Conservation (phyloP, 1,140 invertebrate species). For the Drosophila ficusphila region DNA sequence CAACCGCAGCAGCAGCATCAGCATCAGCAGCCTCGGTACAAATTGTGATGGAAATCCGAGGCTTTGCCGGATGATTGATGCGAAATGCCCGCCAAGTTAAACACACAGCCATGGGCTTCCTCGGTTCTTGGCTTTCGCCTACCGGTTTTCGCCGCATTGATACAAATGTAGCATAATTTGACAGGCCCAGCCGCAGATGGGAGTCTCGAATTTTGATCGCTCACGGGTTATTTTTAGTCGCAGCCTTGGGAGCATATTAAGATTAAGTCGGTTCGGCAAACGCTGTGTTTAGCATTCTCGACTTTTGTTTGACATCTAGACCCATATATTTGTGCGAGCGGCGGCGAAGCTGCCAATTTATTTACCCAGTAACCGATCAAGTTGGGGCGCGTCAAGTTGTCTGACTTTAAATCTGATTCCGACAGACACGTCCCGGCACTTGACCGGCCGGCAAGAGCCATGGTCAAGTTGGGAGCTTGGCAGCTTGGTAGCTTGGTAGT, state of each 20-base stretch:
- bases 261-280: constrained; percentile 44
- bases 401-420: constrained; percentile 57
- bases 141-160: constrained; percentile 59
- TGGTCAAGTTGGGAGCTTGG: constrained; percentile 40
- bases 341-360: constrained; percentile 65
- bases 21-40: constrained; percentile 2
- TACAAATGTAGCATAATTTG: constrained; percentile 76
- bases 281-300: constrained; percentile 36
- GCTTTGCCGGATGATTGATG: constrained; percentile 61
- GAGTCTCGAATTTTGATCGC: constrained; percentile 37
- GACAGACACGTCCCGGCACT: constrained; percentile 58
- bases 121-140: constrained; percentile 49
- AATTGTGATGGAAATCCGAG: neutral
- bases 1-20: constrained; percentile 6
- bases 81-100: constrained; percentile 57
- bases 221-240: constrained; percentile 74
- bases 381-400: constrained; percentile 58
- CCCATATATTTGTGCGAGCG: constrained; percentile 64
- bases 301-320: constrained; percentile 62
- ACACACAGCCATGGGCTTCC: constrained; percentile 51
- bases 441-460: constrained; percentile 65
- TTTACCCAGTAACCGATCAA: constrained; percentile 33
- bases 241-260: constrained; percentile 63
- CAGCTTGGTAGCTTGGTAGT: constrained; percentile 3
- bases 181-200: constrained; percentile 61